Percentiles rank a stretch among this genome's conserved stretches.
Conservation (phyloP, 1,140 invertebrate species). For the Bombus impatiens region DNA sequence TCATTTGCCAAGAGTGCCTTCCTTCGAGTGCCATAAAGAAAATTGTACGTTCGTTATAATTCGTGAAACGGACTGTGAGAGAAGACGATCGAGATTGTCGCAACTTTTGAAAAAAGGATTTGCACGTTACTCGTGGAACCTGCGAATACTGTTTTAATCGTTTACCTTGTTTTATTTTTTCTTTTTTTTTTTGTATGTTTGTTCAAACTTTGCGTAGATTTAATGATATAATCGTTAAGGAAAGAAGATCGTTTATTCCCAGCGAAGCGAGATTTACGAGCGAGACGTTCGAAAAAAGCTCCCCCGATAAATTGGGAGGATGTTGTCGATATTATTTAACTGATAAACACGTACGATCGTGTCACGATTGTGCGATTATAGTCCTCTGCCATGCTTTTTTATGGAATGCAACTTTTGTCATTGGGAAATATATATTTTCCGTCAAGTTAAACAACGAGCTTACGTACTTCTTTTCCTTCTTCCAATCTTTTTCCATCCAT, state of each 20-base stretch:
- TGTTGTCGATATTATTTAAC: conserved; percentile 29
- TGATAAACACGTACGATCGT: conserved; percentile 10
- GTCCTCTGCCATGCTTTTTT: conserved; percentile 45
- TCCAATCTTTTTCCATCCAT: background rate
- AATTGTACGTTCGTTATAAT: background rate
- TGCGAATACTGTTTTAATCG: background rate
- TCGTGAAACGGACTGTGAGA: conserved; percentile 6
- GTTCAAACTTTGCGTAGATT: conserved; percentile 26
- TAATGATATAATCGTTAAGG: conserved; percentile 4
- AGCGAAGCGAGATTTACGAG: conserved; percentile 1
- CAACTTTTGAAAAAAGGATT: background rate
- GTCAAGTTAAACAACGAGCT: background rate
- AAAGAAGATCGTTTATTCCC: background rate
- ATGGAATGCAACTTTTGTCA: conserved; percentile 45
- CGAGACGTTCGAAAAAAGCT: background rate
- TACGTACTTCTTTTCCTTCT: background rate
- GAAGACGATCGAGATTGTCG: background rate
- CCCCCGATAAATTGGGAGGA: background rate
- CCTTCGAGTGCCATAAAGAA: conserved; percentile 40
- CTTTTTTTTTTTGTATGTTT: conserved; percentile 21
- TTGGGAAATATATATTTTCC: conserved; percentile 47
- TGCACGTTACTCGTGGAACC: background rate
- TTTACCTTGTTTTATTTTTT: background rate
- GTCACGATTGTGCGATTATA: conserved; percentile 10
- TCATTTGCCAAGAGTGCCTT: conserved; percentile 44